Evolutionary conservation across 2,888 invertebrate species (phyloP).

Genomic region (Drosophila nr. medialis): DNA sequence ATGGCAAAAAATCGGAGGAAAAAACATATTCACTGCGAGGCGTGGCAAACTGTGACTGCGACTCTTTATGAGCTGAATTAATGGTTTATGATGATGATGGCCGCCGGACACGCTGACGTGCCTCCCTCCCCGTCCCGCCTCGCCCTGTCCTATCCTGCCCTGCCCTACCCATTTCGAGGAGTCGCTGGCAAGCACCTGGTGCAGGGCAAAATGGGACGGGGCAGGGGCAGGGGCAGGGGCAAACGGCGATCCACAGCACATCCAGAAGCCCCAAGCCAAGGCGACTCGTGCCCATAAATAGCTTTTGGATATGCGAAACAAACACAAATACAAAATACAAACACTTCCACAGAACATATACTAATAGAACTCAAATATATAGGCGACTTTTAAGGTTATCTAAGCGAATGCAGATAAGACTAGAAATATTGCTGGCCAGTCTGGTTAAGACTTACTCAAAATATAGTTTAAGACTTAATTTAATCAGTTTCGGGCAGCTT

Average conservation of each 20-base stretch:
- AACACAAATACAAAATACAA: not conserved
- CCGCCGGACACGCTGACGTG: slow-evolving; percentile 42
- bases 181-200: slow-evolving; percentile 8
- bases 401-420: not conserved
- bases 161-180: slow-evolving; percentile 10
- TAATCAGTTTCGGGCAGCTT: not conserved
- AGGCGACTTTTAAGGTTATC: not conserved
- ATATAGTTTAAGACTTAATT: not conserved
- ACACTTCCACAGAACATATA: not conserved
- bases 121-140: slow-evolving; percentile 19
- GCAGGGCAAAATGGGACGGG: not conserved
- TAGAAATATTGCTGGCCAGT: not conserved
- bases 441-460: not conserved
- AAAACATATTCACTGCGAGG: slow-evolving; percentile 35
- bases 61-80: slow-evolving; percentile 70
- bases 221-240: not conserved
- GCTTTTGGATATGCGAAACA: not conserved
- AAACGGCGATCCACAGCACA: slow-evolving; percentile 10
- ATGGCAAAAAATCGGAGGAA: not conserved
- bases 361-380: not conserved
- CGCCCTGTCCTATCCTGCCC: slow-evolving; percentile 1
- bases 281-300: slow-evolving; percentile 43
- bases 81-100: slow-evolving; percentile 72
- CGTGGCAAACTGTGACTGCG: slow-evolving; percentile 49
- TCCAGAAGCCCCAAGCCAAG: slow-evolving; percentile 7